Conservation (phyloP, 2,797 vertebrate species). For the Emys orbicularis region DNA sequence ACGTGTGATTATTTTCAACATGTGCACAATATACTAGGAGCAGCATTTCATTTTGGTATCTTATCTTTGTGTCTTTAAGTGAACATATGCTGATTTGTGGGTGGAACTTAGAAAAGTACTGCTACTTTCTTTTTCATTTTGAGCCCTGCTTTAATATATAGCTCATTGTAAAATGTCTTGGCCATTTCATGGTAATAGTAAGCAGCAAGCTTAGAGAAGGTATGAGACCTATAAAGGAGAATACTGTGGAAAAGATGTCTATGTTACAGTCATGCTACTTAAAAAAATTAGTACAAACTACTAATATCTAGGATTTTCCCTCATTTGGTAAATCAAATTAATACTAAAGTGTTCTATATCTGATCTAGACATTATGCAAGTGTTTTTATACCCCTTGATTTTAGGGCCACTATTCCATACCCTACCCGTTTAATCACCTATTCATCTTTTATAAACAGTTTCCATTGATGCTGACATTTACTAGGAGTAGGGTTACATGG, state of each 20-base stretch:
- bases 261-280: not conserved
- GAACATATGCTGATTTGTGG: not conserved
- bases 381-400: not conserved
- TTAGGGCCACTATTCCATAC: not conserved
- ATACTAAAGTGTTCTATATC: not conserved
- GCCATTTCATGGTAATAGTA: not conserved
- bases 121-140: slow-evolving; percentile 17
- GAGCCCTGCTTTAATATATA: not conserved
- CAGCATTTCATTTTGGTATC: not conserved
- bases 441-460: not conserved
- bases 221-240: not conserved
- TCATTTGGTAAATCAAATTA: not conserved
- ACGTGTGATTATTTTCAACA: not conserved
- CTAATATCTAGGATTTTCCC: not conserved
- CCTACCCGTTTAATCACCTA: not conserved
- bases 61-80: slow-evolving; percentile 10
- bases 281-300: not conserved
- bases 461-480: not conserved
- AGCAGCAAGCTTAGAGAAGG: not conserved
- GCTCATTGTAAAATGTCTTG: slow-evolving; percentile 5
- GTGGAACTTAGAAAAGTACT: not conserved
- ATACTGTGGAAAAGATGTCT: not conserved
- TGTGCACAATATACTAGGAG: not conserved
- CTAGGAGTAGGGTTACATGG: not conserved
- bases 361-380: not conserved